Evolutionary conservation across 2,888 invertebrate genomes (phyloP).

Genomic region (Alcis repandata): DNA sequence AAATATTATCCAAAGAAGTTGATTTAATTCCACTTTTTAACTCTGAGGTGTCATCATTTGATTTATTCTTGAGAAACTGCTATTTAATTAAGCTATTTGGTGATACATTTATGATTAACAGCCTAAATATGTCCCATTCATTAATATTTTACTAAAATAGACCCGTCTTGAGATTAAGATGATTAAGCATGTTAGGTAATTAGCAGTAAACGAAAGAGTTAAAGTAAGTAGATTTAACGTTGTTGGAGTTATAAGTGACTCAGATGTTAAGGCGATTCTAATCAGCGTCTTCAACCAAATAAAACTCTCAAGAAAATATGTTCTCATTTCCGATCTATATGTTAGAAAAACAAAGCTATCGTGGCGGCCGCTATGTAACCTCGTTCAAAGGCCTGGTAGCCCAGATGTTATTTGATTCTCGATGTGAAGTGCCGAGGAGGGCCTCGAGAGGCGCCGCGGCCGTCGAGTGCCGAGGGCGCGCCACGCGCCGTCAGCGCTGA

Average conservation of each 20-base stretch:
- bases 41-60: constrained; percentile 5
- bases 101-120: too few species aligned
- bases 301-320: background rate
- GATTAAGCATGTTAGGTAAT: too few species aligned
- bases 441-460: constrained; percentile 33
- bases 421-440: constrained; percentile 42
- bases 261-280: too few species aligned
- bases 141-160: too few species aligned
- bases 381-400: constrained; percentile 40
- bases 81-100: background rate
- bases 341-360: constrained; percentile 21
- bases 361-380: constrained; percentile 16
- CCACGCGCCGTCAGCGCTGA: constrained; percentile 53
- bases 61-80: constrained; percentile 2
- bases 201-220: too few species aligned
- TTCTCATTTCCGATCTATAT: constrained; percentile 2
- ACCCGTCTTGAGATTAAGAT: too few species aligned
- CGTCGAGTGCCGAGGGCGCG: constrained; percentile 47
- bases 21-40: constrained; percentile 6
- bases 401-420: constrained; percentile 49
- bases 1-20: background rate
- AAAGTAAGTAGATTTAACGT: too few species aligned
- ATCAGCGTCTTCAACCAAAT: too few species aligned
- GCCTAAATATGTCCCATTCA: too few species aligned
- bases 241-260: too few species aligned